Evolutionary conservation across 2,797 vertebrate species (phyloP), one percentile per base, ranked within the genome.

Genomic region (Allobates femoralis): DNA sequence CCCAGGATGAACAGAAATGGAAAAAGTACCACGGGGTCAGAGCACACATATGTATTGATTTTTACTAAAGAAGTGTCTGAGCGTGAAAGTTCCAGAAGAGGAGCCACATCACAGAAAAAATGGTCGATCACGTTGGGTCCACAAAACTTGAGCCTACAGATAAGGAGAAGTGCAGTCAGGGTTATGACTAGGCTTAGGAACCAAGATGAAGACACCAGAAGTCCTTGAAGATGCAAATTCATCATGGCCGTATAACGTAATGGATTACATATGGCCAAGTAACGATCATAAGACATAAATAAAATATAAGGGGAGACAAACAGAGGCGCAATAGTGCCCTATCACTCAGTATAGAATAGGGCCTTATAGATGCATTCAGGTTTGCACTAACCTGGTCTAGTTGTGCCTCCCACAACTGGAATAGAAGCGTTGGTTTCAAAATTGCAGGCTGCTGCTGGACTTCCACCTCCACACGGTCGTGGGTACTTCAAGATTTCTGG

Each of bases 241-340:
- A 85, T 85, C 11, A 85, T 60, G 37, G 46, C 15, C 5, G 16
- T 67, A 50, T 85, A 85, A n/a, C 60, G 74, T 21, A 85, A 28
- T 23, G 83, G 60, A 50, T 78, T 26, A 12, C 83, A 85, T 30
- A 85, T 85, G 56, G 83, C 83, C 75, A 85, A n/a, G 6, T 85
- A 85, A 56, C 83, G 83, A 23, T 85, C 60, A 56, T 67, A 85
- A 6, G 83, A 55, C 83, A 85, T 85, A n/a, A n/a, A n/a, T n/a
- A n/a, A n/a, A n/a, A n/a, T n/a, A n/a, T n/a, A n/a, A n/a, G n/a
- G n/a, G n/a, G n/a, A n/a, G n/a, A n/a, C n/a, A n/a, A n/a, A n/a
- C n/a, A n/a, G n/a, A n/a, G n/a, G n/a, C n/a, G n/a, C n/a, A n/a
- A n/a, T n/a, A n/a, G n/a, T n/a, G n/a, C n/a, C n/a, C n/a, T n/a